A percentile compares a stretch with the other conserved stretches of the same genome.
These are phyloP conservation scores for Agrotis ipsilon DNA, from an alignment of 2,888 invertebrate species.

Conservation along the genomic window DNA sequence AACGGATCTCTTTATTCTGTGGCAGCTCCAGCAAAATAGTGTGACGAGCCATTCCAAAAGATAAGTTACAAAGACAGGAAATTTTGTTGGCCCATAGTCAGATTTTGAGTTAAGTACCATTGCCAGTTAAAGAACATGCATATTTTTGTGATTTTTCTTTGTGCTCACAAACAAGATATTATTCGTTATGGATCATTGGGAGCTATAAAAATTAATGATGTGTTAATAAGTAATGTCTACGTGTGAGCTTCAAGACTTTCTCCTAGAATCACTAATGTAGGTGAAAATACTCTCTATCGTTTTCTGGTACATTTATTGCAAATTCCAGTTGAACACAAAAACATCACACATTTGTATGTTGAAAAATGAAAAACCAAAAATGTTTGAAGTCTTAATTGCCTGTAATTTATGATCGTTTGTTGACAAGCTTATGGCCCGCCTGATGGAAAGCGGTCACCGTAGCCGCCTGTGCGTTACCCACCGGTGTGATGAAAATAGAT, in stretches of 20 bases:
- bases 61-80: neutral
- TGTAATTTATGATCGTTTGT: no score
- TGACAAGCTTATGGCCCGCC: no score
- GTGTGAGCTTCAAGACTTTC: constrained; percentile 3
- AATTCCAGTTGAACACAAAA: no score
- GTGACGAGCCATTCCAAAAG: neutral
- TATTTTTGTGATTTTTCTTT: no score
- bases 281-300: neutral
- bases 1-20: neutral
- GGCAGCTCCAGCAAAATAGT: neutral
- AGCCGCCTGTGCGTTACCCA: no score
- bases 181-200: constrained; percentile 10
- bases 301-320: no score
- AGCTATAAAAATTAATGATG: constrained; percentile 18
- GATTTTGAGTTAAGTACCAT: neutral
- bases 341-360: no score
- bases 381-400: no score
- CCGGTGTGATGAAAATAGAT: no score
- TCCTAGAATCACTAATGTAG: neutral
- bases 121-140: neutral
- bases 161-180: neutral
- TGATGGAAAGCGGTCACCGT: no score
- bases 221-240: neutral
- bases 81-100: neutral
- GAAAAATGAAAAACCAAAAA: no score